phyloP scores from a whole-genome alignment of 2,888 invertebrate species.

The Sericinus montela region DNA sequence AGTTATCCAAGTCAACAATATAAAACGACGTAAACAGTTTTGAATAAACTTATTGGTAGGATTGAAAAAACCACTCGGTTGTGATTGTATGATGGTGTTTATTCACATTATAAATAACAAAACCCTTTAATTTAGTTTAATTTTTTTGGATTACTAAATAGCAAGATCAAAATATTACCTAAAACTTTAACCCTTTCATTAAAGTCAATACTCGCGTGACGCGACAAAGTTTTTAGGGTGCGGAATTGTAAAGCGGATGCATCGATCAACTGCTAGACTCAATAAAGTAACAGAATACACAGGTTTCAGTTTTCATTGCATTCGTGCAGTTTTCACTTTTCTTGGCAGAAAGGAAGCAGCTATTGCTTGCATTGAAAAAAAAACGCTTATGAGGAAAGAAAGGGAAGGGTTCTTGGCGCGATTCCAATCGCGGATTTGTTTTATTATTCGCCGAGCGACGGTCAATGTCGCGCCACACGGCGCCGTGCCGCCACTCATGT shows the following conservation, averaged over 20 bases:
- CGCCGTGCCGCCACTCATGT: constrained; percentile 49
- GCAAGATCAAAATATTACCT: too few species aligned
- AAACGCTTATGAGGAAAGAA: constrained; percentile 37
- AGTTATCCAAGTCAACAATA: too few species aligned
- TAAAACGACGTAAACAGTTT: too few species aligned
- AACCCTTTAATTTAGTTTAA: too few species aligned
- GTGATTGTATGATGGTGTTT: too few species aligned
- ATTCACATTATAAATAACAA: too few species aligned
- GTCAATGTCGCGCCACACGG: constrained; percentile 73
- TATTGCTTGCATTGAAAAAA: constrained; percentile 9
- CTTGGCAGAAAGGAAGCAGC: constrained; percentile 2
- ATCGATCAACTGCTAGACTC: constrained; percentile 42
- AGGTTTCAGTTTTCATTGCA: constrained; percentile 17
- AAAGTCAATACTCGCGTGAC: constrained; percentile 1
- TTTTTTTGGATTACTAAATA: too few species aligned
- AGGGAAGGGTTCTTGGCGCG: constrained; percentile 69
- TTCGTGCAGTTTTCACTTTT: constrained; percentile 16
- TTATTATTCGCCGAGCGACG: constrained; percentile 74
- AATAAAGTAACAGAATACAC: not conserved
- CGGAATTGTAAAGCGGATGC: constrained; percentile 43
- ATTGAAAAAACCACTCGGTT: too few species aligned
- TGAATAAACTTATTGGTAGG: too few species aligned
- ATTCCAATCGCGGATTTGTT: constrained; percentile 71
- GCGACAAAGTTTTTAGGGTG: constrained; percentile 35
- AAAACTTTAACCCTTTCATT: not conserved